A percentile compares a stretch with the other conserved stretches of the same genome.
These are phyloP conservation scores for Noctilio leporinus DNA, from an alignment of 2,113 vertebrate species.

Conservation along the genomic window DNA sequence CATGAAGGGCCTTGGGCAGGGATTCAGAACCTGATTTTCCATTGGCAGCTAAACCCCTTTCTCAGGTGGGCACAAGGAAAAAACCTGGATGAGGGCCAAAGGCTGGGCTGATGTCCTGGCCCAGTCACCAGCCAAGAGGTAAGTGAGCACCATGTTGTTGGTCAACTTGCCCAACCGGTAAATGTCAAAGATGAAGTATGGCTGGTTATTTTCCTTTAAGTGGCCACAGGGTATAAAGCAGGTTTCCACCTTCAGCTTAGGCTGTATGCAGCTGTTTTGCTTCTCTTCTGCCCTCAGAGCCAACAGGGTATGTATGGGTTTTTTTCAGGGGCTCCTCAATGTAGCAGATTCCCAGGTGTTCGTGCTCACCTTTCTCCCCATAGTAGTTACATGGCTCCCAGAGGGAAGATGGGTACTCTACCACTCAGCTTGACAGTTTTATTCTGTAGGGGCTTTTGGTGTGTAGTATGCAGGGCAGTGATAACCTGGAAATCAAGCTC, in stretches of 20 bases:
- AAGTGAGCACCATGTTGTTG: slow-evolving; percentile 36
- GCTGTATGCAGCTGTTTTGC: not conserved
- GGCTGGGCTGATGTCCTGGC: not conserved
- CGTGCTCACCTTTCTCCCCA: slow-evolving; percentile 13
- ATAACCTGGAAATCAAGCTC: slow-evolving; percentile 69
- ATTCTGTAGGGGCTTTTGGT: slow-evolving; percentile 43
- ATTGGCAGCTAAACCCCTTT: not conserved
- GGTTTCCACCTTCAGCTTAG: slow-evolving; percentile 62
- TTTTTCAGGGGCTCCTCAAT: not conserved
- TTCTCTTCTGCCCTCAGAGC: not conserved
- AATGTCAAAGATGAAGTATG: not conserved
- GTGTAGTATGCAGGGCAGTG: slow-evolving; percentile 19
- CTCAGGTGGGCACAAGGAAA: not conserved
- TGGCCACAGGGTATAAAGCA: slow-evolving; percentile 37
- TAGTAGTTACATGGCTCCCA: slow-evolving; percentile 69
- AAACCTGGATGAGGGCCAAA: not conserved
- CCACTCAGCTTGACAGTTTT: not conserved
- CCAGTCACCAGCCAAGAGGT: slow-evolving; percentile 61
- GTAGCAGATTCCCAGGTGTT: slow-evolving; percentile 68
- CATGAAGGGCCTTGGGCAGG: not conserved
- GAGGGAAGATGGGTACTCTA: slow-evolving; percentile 28
- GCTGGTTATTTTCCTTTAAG: not conserved
- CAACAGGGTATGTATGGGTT: slow-evolving; percentile 55
- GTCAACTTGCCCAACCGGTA: not conserved
- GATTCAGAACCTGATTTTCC: not conserved